These are phyloP conservation scores for Eptesicus fuscus DNA, from an alignment of 2,113 vertebrate genomes.

Conservation along the genomic window DNA sequence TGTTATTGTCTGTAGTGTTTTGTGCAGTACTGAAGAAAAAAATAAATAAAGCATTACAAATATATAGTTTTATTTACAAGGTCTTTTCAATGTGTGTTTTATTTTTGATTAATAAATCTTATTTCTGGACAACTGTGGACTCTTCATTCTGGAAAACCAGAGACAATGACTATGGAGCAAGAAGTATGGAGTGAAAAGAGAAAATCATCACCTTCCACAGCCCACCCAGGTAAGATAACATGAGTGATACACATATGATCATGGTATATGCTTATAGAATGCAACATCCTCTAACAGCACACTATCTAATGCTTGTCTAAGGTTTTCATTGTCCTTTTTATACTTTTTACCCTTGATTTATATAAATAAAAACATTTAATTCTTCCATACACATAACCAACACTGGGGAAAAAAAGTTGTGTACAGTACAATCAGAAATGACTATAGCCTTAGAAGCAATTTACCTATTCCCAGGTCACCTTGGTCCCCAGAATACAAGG, in stretches of 20 bases:
- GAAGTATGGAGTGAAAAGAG: neutral
- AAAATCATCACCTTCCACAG: neutral
- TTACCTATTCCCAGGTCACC: neutral
- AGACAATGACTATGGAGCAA: neutral
- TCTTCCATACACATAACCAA: neutral
- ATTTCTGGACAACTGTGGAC: slow-evolving; percentile 82
- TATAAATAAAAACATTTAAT: neutral
- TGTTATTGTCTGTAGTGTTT: slow-evolving; percentile 89
- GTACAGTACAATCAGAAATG: neutral
- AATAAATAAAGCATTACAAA: slow-evolving; percentile 85
- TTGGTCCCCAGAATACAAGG: neutral
- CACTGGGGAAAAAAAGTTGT: neutral
- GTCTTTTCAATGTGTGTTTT: slow-evolving; percentile 85
- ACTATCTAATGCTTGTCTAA: neutral
- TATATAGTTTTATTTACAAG: slow-evolving; percentile 87
- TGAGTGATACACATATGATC: neutral
- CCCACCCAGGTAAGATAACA: slow-evolving; percentile 44
- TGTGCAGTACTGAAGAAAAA: slow-evolving; percentile 84
- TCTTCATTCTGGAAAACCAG: slow-evolving; percentile 76
- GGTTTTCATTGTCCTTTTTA: neutral
- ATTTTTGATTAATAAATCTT: slow-evolving; percentile 85
- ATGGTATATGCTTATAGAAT: neutral
- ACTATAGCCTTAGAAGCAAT: neutral
- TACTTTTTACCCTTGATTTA: neutral
- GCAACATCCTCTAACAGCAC: neutral